phyloP scores from a whole-genome alignment of 2,113 vertebrate genomes.

The Trachemys scripta region DNA sequence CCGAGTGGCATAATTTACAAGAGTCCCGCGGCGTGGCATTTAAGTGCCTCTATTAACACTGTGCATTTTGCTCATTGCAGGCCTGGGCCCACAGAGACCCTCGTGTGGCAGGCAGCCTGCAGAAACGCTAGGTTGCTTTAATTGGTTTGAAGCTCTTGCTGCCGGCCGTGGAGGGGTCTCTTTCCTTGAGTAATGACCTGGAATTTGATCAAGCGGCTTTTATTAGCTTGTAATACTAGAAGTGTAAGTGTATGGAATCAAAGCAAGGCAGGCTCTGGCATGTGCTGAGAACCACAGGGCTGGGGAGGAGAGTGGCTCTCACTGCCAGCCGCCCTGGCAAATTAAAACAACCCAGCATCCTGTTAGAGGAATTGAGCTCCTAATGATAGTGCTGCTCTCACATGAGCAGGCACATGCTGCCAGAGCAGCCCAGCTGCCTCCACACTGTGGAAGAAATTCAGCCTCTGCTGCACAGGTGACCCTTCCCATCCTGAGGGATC shows the following conservation, averaged over 20 bases:
- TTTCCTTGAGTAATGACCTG: constrained; percentile 73
- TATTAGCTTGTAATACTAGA: constrained; percentile 34
- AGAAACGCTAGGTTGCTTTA: constrained; percentile 1
- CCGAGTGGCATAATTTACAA: constrained; percentile 14
- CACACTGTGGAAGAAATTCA: neutral
- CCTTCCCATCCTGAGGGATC: too few relatives aligned
- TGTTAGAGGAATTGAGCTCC: neutral
- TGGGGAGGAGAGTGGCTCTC: neutral
- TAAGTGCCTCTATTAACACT: constrained; percentile 10
- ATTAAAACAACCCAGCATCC: neutral
- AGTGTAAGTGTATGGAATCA: constrained; percentile 32
- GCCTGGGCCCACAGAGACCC: neutral
- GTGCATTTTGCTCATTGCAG: constrained; percentile 22
- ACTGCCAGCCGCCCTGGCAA: neutral
- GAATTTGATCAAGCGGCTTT: constrained; percentile 56
- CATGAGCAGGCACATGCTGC: rapidly evolving
- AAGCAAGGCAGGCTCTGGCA: neutral
- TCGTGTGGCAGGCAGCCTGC: neutral
- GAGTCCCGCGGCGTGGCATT: constrained; percentile 34
- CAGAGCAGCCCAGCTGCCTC: neutral
- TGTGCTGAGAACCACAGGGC: neutral
- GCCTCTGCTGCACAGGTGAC: too few relatives aligned
- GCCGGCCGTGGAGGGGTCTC: constrained; percentile 40
- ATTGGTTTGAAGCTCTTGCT: constrained; percentile 54
- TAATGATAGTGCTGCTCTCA: rapidly evolving